Evolutionary conservation across 2,113 vertebrate genomes (phyloP), one percentile per base, ranked within the genome.

Genomic region (Nycticebus coucang): DNA sequence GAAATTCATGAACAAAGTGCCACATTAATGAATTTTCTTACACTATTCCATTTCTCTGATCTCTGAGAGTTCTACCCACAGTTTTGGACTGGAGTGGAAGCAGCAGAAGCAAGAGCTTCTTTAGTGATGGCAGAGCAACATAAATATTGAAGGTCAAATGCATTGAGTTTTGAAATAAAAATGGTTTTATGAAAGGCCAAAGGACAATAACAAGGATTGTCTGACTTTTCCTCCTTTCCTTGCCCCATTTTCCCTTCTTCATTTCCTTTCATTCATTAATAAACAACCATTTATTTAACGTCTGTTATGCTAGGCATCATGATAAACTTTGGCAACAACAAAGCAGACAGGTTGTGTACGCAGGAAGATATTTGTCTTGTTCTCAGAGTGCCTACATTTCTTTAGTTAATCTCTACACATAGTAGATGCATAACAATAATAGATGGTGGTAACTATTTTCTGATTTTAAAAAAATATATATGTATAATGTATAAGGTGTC

Each of bases 191-290:
- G 7, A 50, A 50, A 50, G 45, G 45, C 10, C 45, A 9, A 71
- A 19, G 13, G 7, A 24, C 11, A 53, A 15, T 24, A 22, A 17
- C 53, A 9, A 55, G 13, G 41, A n/a, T 62, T 41, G 6, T n/a
- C 17, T 9, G 7, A 2, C 0, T 0, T 18, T 69, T 84, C 33
- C 5, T 83, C 1, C 19, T 41, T 57, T 9, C 41, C 45, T 3
- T 3, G n/a, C 59, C 14, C 28, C 1, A 9, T 53, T 24, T 6
- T 55, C 62, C 11, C 17, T 71, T 66, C 53, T 68, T 33, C 26
- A 53, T 57, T 95, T 11, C 37, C 10, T 22, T 55, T 35, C n/a
- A 64, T 37, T 68, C 35, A 35, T n/a, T 59, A 78, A 15, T 30
- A 50, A 53, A 71, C 30, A 50, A 19, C 13, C 41, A 85, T 71